These are phyloP conservation scores for Laticauda colubrina DNA, from an alignment of 2,113 vertebrate genomes.

Conservation along the genomic window DNA sequence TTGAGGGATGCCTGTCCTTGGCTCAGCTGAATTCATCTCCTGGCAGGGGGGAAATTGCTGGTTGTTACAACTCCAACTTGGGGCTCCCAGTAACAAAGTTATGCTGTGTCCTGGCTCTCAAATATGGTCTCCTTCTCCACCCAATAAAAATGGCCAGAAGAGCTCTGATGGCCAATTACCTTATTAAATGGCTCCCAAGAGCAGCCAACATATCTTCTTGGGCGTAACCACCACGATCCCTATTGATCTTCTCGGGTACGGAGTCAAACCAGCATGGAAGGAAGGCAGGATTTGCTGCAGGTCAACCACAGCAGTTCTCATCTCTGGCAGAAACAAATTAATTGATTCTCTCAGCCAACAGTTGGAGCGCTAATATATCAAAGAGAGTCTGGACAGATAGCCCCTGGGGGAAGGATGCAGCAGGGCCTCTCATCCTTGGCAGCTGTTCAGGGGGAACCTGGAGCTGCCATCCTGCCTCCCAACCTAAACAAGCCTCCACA, in stretches of 20 bases:
- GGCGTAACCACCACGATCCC: conserved; percentile 6
- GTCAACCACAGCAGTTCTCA: conserved; percentile 5
- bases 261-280: not conserved
- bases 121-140: conserved; percentile 14
- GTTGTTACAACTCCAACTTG: accelerated
- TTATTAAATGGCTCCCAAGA: conserved; percentile 53
- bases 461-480: not conserved
- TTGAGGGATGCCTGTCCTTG: not conserved
- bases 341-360: conserved; percentile 48
- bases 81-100: not conserved
- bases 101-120: not conserved
- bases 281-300: not conserved
- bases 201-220: conserved; percentile 24
- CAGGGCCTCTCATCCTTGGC: no score
- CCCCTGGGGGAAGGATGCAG: not conserved
- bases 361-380: conserved; percentile 45
- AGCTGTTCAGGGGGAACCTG: not conserved
- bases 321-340: conserved; percentile 55
- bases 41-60: accelerated
- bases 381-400: conserved; percentile 47
- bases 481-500: not conserved
- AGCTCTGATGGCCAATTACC: conserved; percentile 39
- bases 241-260: conserved; percentile 30
- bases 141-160: conserved; percentile 39
- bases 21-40: not conserved